Conservation (phyloP, 30 jellyfish, hydroid and myxozoan genomes). For the Rhopilema esculentum region DNA sequence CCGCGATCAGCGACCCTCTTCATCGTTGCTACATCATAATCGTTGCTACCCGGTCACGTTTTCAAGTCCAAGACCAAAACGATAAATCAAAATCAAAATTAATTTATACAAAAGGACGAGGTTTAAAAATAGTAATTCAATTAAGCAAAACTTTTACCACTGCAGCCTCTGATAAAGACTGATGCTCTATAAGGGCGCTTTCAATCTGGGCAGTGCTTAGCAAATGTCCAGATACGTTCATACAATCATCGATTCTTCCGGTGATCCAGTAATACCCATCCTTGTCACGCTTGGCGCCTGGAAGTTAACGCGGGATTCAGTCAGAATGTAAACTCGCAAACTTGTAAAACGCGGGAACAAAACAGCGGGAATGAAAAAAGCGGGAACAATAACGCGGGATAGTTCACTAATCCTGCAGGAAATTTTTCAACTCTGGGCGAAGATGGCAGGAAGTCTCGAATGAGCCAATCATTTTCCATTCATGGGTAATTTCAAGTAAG, state of each 20-base stretch:
- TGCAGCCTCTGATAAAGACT: conserved; percentile 95
- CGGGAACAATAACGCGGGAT: no score
- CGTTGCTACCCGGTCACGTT: no score
- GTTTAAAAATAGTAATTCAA: neutral
- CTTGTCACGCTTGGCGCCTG: conserved; percentile 85
- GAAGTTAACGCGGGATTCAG: neutral
- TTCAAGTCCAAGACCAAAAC: neutral
- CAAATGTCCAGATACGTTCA: conserved; percentile 98
- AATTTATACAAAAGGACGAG: neutral
- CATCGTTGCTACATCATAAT: no score
- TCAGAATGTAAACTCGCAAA: no score
- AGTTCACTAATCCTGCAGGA: no score
- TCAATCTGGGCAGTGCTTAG: conserved; percentile 97
- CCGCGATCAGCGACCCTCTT: no score
- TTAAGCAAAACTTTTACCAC: conserved; percentile 66
- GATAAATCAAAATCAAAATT: neutral
- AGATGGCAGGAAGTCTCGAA: no score
- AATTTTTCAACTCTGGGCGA: no score
- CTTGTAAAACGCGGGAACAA: neutral
- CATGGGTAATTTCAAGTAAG: no score
- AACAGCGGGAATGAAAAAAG: no score
- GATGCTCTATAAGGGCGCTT: conserved; percentile 93
- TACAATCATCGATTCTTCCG: conserved; percentile 95
- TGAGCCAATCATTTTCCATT: no score
- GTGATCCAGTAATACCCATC: conserved; percentile 98